Evolutionary conservation across 2,797 vertebrate genomes (phyloP).

Genomic region (Avahi laniger): DNA sequence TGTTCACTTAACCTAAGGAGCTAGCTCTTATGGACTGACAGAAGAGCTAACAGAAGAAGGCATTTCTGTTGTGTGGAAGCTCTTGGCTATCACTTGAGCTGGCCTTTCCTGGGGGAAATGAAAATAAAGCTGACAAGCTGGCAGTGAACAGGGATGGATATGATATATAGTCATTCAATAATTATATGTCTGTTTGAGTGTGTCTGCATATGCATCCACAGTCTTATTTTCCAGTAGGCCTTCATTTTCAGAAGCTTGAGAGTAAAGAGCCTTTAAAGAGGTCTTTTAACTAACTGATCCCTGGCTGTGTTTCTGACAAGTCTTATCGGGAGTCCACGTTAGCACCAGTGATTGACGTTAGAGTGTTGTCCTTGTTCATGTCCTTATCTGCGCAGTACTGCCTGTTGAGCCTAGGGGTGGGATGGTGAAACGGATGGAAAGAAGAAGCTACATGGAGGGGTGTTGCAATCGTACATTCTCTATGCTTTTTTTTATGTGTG

Average conservation of each 20-base stretch:
- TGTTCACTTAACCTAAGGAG: neutral
- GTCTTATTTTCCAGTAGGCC: neutral
- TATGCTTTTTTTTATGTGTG: neutral
- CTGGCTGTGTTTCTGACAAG: neutral
- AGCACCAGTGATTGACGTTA: neutral
- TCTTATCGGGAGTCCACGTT: neutral
- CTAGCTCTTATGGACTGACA: neutral
- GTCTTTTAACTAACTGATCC: constrained; percentile 6
- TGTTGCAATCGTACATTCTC: neutral
- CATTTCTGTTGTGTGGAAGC: neutral
- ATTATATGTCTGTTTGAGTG: neutral
- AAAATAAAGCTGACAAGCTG: constrained; percentile 5
- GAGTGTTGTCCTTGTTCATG: neutral
- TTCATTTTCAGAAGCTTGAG: constrained; percentile 16
- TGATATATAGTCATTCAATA: neutral
- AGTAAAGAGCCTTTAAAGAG: neutral
- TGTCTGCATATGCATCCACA: neutral
- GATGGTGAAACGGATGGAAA: neutral
- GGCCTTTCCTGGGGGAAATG: neutral
- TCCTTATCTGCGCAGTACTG: constrained; percentile 17
- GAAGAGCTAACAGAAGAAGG: constrained; percentile 52
- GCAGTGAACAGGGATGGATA: neutral
- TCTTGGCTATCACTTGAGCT: constrained; percentile 25
- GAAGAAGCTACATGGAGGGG: neutral
- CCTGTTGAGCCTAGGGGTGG: neutral